Evolutionary conservation across 2,113 vertebrate species (phyloP).

Genomic region (Scophthalmus maximus): DNA sequence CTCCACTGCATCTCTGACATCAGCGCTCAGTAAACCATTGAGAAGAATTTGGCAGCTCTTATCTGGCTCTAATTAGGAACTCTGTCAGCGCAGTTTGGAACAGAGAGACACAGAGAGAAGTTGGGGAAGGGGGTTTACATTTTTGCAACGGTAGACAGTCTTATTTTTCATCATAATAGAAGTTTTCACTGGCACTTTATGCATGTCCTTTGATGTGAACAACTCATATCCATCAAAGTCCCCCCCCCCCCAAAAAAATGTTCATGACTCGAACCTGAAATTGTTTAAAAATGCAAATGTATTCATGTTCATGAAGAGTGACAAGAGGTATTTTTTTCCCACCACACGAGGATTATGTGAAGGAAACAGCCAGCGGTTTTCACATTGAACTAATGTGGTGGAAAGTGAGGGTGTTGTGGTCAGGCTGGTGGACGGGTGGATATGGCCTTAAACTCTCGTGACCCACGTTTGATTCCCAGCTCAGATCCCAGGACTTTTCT

Average conservation of each 20-base stretch:
- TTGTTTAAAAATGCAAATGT: constrained; percentile 23
- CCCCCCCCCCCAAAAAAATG: not conserved
- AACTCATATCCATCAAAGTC: not conserved
- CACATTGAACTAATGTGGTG: constrained; percentile 34
- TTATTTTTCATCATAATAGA: constrained; percentile 26
- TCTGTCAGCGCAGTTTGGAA: constrained; percentile 53
- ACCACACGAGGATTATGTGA: constrained; percentile 37
- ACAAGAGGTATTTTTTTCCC: constrained; percentile 44
- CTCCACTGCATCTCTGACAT: constrained; percentile 71
- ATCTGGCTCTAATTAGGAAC: constrained; percentile 77
- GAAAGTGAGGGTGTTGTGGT: constrained; percentile 66
- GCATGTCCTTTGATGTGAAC: constrained; percentile 3
- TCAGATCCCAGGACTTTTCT: constrained; percentile 31
- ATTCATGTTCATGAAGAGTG: constrained; percentile 44
- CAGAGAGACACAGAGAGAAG: constrained; percentile 29
- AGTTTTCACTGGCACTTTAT: constrained; percentile 4
- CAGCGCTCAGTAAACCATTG: constrained; percentile 66
- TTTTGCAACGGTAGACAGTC: constrained; percentile 35
- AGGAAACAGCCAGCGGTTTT: constrained; percentile 56
- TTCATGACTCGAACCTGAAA: not conserved
- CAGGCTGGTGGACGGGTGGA: constrained; percentile 28
- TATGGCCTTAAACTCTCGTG: constrained; percentile 59
- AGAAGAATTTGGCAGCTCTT: constrained; percentile 70
- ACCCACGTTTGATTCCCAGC: constrained; percentile 51
- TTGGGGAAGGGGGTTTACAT: constrained; percentile 22